Conservation (phyloP, 2,888 invertebrate genomes). For the Amaurobius ferox region DNA sequence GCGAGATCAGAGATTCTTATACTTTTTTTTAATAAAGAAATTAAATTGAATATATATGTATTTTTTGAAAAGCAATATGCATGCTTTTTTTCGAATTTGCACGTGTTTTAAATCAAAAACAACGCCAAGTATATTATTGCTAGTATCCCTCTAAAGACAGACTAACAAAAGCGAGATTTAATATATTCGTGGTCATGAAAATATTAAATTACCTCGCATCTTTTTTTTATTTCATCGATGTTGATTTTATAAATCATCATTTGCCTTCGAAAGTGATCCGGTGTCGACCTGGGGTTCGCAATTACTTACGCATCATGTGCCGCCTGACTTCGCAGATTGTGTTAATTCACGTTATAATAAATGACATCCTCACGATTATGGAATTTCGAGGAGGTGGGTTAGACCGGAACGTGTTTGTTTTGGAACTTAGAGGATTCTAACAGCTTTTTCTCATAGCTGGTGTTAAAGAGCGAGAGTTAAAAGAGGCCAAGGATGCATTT, state of each 20-base stretch:
- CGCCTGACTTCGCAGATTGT: neutral
- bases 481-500: constrained; percentile 64
- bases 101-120: no score
- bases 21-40: no score
- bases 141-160: no score
- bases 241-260: neutral
- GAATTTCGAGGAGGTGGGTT: neutral
- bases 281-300: neutral
- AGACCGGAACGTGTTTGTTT: neutral
- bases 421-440: neutral
- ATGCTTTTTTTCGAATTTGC: no score
- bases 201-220: no score
- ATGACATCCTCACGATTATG: constrained; percentile 7
- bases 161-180: no score
- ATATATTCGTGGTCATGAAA: no score
- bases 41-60: no score
- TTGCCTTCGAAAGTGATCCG: neutral
- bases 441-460: neutral
- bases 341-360: neutral
- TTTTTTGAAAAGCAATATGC: no score
- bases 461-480: constrained; percentile 30
- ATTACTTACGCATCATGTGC: neutral
- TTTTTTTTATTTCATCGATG: neutral
- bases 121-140: no score
- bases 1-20: no score